Percentiles rank a stretch among this genome's conserved stretches.
Conservation (phyloP, 2,888 invertebrate species). For the Drosophila limbata region DNA sequence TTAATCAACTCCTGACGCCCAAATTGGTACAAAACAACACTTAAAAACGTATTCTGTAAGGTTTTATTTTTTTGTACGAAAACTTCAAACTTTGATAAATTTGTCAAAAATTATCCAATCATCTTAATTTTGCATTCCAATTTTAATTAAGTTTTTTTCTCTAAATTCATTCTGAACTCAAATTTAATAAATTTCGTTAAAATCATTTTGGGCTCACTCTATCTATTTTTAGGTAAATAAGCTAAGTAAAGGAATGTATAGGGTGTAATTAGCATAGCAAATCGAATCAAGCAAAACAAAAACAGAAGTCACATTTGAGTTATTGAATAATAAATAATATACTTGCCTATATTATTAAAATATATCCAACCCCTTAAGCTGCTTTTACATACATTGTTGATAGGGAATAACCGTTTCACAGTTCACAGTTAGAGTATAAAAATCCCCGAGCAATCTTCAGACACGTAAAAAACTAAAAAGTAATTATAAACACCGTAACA, state of each 20-base stretch:
- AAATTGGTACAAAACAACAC: too few relatives aligned
- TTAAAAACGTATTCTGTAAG: too few relatives aligned
- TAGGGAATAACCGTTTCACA: conserved; percentile 9
- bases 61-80: too few relatives aligned
- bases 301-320: conserved; percentile 18
- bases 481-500: conserved; percentile 43
- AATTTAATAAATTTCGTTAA: too few relatives aligned
- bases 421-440: conserved; percentile 6
- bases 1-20: too few relatives aligned
- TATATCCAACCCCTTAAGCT: background rate
- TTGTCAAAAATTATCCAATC: too few relatives aligned
- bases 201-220: too few relatives aligned
- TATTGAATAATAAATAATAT: conserved; percentile 6
- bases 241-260: background rate
- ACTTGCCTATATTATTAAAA: background rate
- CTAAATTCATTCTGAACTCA: too few relatives aligned
- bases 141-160: too few relatives aligned
- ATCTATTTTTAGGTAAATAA: too few relatives aligned
- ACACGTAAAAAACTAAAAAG: conserved; percentile 17
- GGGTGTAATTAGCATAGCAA: background rate
- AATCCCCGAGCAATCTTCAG: conserved; percentile 33
- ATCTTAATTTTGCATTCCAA: too few relatives aligned
- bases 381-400: conserved; percentile 7
- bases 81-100: too few relatives aligned
- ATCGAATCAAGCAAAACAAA: conserved; percentile 9